A percentile compares a stretch with the other conserved stretches of the same genome.
Evolutionary conservation across 35 echinoderm and acorn worm genomes (phyloP).

Genomic region (Lytechinus variegatus): DNA sequence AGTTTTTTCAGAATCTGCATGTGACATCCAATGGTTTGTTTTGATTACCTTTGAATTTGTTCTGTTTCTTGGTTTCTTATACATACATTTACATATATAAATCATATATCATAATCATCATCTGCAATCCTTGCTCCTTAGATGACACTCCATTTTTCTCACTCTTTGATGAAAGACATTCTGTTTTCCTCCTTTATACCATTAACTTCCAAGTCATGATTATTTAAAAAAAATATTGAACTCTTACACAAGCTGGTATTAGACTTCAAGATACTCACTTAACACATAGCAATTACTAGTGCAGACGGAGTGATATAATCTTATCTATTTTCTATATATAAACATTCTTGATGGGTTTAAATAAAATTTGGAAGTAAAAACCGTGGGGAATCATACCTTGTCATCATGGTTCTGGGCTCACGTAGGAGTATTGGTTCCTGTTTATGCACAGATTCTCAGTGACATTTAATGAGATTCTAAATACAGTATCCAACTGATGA

Average conservation of each 20-base stretch:
- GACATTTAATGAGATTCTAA: constrained; percentile 13
- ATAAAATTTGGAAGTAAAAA: background rate
- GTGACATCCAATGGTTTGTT: background rate
- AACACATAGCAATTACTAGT: background rate
- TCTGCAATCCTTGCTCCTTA: background rate
- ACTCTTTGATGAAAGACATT: background rate
- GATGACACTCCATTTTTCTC: too few relatives aligned
- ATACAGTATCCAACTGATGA: background rate
- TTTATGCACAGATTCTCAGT: background rate
- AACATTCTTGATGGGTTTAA: background rate
- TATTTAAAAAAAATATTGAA: background rate
- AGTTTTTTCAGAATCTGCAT: background rate
- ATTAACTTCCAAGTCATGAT: background rate
- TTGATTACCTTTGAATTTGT: background rate
- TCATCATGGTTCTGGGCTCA: background rate
- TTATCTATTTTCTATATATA: background rate
- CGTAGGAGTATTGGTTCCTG: background rate
- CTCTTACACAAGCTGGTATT: background rate
- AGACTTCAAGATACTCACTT: background rate
- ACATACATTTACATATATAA: background rate
- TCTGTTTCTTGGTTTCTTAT: background rate
- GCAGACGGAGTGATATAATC: background rate
- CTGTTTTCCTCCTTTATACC: background rate
- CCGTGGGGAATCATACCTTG: background rate
- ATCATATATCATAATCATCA: background rate